Conservation (phyloP, 2,888 invertebrate genomes). For the Aporophyla nigra region DNA sequence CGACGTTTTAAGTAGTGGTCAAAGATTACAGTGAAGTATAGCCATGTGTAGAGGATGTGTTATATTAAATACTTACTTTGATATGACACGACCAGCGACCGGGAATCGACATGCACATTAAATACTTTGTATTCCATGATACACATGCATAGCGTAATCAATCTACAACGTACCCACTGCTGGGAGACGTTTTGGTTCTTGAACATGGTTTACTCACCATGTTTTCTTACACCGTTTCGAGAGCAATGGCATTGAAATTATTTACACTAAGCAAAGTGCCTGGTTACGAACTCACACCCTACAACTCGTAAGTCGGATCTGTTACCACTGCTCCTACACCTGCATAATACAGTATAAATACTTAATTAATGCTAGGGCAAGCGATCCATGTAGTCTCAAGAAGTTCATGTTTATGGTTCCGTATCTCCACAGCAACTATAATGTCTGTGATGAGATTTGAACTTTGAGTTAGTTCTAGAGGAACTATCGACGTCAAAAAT, state of each 20-base stretch:
- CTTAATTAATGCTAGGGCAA: slow-evolving; percentile 1
- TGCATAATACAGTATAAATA: not conserved
- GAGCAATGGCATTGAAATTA: no score
- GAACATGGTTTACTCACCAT: no score
- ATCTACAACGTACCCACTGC: no score
- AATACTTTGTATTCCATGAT: not conserved
- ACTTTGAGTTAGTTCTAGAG: not conserved
- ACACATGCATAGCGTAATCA: not conserved
- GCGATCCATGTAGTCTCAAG: no score
- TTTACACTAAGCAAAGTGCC: no score
- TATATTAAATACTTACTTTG: not conserved
- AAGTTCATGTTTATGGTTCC: not conserved
- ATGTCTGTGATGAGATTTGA: not conserved
- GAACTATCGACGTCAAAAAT: not conserved
- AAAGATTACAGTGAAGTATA: slow-evolving; percentile 13
- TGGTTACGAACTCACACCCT: no score
- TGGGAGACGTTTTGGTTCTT: no score
- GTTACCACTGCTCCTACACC: not conserved
- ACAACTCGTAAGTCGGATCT: no score
- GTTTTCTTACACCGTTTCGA: no score
- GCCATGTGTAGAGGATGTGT: not conserved
- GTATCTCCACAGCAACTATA: not conserved
- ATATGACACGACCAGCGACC: not conserved
- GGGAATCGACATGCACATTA: not conserved
- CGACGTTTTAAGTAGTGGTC: slow-evolving; percentile 10